These are phyloP conservation scores for Lepidothrix coronata DNA, from an alignment of 2,113 vertebrate genomes.

Conservation along the genomic window DNA sequence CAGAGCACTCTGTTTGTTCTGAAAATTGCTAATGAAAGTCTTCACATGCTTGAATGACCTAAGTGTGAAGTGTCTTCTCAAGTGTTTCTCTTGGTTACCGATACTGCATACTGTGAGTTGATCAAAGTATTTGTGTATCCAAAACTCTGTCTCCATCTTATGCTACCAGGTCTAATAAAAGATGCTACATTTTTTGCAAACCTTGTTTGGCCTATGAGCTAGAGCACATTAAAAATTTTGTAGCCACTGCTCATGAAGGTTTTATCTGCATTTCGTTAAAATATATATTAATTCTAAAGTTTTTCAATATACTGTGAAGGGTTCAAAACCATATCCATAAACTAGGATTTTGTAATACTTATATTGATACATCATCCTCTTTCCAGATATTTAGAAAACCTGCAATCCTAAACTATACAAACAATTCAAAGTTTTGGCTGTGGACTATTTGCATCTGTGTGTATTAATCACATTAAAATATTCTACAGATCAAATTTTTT, in stretches of 20 bases:
- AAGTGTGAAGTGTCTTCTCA: neutral
- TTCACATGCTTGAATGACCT: neutral
- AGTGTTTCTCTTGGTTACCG: neutral
- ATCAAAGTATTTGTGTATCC: neutral
- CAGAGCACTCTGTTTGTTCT: neutral
- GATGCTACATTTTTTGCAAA: neutral
- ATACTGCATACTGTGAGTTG: neutral
- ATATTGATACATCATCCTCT: neutral
- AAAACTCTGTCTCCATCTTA: neutral
- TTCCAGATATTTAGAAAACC: neutral
- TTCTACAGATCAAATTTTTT: neutral
- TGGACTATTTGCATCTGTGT: neutral
- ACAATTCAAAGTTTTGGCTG: neutral
- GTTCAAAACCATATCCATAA: neutral
- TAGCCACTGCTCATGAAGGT: neutral
- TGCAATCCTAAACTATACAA: neutral
- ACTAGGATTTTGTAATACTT: neutral
- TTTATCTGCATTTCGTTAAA: neutral
- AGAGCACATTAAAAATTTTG: neutral
- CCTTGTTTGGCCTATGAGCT: neutral
- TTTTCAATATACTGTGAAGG: neutral
- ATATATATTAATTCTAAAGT: neutral
- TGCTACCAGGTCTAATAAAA: neutral
- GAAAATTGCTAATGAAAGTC: constrained; percentile 16
- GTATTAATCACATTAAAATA: neutral